phyloP scores from a whole-genome alignment of 2,888 invertebrate genomes.

The Agonopterix arenella region DNA sequence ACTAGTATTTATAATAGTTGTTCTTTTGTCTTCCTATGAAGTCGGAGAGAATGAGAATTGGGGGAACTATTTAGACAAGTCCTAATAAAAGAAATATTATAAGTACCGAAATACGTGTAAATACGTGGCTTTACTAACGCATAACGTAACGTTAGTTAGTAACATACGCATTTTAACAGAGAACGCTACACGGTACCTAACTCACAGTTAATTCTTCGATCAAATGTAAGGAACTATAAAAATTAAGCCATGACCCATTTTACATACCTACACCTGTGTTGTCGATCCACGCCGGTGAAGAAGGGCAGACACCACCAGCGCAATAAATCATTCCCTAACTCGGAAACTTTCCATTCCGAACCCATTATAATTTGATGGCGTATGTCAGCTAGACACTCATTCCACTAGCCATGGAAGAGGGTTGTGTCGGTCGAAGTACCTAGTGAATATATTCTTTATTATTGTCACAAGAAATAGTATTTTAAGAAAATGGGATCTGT shows the following conservation, averaged over 20 bases:
- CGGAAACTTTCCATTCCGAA: slow-evolving; percentile 42
- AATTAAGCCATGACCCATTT: slow-evolving; percentile 9
- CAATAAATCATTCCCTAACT: slow-evolving; percentile 42
- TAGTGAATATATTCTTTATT: background rate
- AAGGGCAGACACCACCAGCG: slow-evolving; percentile 25
- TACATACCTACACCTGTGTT: slow-evolving; percentile 15
- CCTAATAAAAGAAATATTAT: no score
- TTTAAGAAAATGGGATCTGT: background rate
- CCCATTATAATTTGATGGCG: slow-evolving; percentile 44
- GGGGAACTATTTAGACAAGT: no score
- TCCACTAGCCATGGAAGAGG: slow-evolving; percentile 12
- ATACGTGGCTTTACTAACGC: no score
- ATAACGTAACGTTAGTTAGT: no score
- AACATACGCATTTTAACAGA: no score
- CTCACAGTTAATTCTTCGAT: no score
- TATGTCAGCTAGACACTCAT: slow-evolving; percentile 36
- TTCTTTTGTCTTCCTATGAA: no score
- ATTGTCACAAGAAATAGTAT: background rate
- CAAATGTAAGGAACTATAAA: no score
- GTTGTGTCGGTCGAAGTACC: background rate
- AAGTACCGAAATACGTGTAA: no score
- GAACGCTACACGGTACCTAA: no score
- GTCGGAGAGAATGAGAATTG: no score
- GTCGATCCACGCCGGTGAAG: slow-evolving; percentile 12
- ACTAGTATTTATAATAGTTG: no score